phyloP scores from a whole-genome alignment of 2,797 vertebrate species.

The Rhinoraja longicauda region DNA sequence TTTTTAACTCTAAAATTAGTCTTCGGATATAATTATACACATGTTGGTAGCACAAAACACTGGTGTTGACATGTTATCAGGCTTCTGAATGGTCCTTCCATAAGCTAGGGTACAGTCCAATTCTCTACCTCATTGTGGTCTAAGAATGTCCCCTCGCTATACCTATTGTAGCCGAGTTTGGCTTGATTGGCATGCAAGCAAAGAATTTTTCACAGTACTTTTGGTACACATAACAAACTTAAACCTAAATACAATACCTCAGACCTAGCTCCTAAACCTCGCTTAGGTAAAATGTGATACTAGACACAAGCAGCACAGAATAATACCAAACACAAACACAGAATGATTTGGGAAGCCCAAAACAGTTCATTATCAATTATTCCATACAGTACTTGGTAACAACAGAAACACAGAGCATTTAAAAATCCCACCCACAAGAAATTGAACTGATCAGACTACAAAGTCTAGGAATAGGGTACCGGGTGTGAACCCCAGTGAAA shows the following conservation, averaged over 20 bases:
- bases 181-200: too few relatives aligned
- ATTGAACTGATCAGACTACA: background rate
- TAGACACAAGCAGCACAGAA: background rate
- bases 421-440: background rate
- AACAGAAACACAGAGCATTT: background rate
- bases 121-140: too few relatives aligned
- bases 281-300: background rate
- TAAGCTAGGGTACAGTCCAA: too few relatives aligned
- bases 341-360: background rate
- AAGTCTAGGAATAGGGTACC: background rate
- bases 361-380: too few relatives aligned
- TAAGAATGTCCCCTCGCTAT: too few relatives aligned
- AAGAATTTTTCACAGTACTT: too few relatives aligned
- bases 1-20: constrained; percentile 2
- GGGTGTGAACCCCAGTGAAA: background rate
- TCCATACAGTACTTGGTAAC: background rate
- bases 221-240: too few relatives aligned
- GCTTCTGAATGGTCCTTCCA: too few relatives aligned
- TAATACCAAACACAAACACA: too few relatives aligned
- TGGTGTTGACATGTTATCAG: background rate
- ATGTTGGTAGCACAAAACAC: background rate
- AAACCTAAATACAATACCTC: too few relatives aligned
- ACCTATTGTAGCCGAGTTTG: too few relatives aligned
- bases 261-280: background rate
- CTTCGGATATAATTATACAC: background rate